These are phyloP conservation scores for Microchrysa polita DNA, from an alignment of 2,888 invertebrate genomes.

Conservation along the genomic window DNA sequence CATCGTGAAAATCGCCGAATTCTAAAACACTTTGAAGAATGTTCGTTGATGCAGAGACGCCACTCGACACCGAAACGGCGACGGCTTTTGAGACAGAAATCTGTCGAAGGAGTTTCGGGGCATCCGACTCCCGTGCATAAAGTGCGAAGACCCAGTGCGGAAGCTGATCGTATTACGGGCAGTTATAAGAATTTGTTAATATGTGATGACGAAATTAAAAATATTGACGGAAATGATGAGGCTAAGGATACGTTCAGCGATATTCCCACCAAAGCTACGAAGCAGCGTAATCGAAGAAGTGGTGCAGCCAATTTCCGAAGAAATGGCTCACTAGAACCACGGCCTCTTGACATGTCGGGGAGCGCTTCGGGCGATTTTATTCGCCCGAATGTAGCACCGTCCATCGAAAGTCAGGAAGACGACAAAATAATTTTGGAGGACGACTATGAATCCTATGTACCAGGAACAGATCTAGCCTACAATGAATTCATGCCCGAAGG, in stretches of 20 bases:
- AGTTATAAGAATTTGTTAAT: slow-evolving; percentile 70
- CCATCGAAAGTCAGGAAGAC: slow-evolving; percentile 56
- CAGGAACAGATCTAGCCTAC: slow-evolving; percentile 64
- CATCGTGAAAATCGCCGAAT: slow-evolving; percentile 36
- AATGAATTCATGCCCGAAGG: slow-evolving; percentile 64
- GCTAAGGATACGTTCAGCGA: slow-evolving; percentile 56
- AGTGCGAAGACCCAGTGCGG: slow-evolving; percentile 79
- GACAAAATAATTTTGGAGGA: slow-evolving; percentile 69
- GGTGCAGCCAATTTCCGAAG: slow-evolving; percentile 57
- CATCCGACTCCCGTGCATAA: slow-evolving; percentile 68
- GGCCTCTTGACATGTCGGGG: slow-evolving; percentile 61
- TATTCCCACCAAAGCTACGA: slow-evolving; percentile 9
- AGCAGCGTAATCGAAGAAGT: slow-evolving; percentile 58
- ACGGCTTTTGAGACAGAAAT: slow-evolving; percentile 67
- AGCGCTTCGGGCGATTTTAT: slow-evolving; percentile 62
- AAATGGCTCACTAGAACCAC: slow-evolving; percentile 62
- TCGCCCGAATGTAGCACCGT: slow-evolving; percentile 8
- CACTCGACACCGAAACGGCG: slow-evolving; percentile 50
- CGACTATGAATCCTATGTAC: slow-evolving; percentile 66
- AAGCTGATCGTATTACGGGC: slow-evolving; percentile 71
- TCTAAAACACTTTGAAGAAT: slow-evolving; percentile 37
- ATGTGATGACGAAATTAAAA: slow-evolving; percentile 63
- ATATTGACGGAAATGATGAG: slow-evolving; percentile 55
- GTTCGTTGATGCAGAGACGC: slow-evolving; percentile 11
- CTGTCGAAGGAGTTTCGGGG: slow-evolving; percentile 71